Evolutionary conservation across 2,113 vertebrate species (phyloP).

Genomic region (Festucalex cinctus): DNA sequence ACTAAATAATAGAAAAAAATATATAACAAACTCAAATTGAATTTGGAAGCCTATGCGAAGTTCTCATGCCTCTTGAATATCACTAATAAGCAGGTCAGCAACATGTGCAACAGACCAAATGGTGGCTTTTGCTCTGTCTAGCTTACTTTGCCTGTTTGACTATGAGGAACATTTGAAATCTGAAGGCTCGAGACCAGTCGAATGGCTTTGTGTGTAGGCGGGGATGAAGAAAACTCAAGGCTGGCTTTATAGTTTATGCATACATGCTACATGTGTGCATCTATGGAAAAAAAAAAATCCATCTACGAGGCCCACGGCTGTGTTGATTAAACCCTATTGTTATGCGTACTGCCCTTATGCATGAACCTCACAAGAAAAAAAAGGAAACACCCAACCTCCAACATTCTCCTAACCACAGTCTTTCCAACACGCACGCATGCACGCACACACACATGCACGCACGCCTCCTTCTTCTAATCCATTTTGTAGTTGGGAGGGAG

Average conservation of each 20-base stretch:
- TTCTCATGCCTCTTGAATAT: slow-evolving; percentile 5
- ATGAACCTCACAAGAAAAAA: slow-evolving; percentile 74
- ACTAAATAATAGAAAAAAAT: not conserved
- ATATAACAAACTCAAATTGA: not conserved
- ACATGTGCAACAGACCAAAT: slow-evolving; percentile 17
- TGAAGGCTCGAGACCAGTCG: slow-evolving; percentile 35
- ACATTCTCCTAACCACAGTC: slow-evolving; percentile 1
- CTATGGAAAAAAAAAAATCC: slow-evolving; percentile 36
- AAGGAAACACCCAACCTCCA: slow-evolving; percentile 14
- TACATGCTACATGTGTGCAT: slow-evolving; percentile 25
- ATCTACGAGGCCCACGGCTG: slow-evolving; percentile 73
- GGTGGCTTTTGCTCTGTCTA: slow-evolving; percentile 4
- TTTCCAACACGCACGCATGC: slow-evolving; percentile 16
- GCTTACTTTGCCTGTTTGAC: slow-evolving; percentile 32
- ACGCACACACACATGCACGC: slow-evolving; percentile 20
- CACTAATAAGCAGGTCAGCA: slow-evolving; percentile 7
- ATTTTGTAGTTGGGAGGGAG: slow-evolving; percentile 92
- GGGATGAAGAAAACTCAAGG: slow-evolving; percentile 36
- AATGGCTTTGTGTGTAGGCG: slow-evolving; percentile 46
- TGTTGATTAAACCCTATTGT: slow-evolving; percentile 87
- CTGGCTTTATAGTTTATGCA: not conserved
- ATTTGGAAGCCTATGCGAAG: not conserved
- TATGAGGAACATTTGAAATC: slow-evolving; percentile 47
- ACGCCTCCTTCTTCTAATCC: slow-evolving; percentile 80
- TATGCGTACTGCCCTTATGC: slow-evolving; percentile 75